Conservation (phyloP, 1,140 invertebrate genomes). For the Paracyclopina nana region DNA sequence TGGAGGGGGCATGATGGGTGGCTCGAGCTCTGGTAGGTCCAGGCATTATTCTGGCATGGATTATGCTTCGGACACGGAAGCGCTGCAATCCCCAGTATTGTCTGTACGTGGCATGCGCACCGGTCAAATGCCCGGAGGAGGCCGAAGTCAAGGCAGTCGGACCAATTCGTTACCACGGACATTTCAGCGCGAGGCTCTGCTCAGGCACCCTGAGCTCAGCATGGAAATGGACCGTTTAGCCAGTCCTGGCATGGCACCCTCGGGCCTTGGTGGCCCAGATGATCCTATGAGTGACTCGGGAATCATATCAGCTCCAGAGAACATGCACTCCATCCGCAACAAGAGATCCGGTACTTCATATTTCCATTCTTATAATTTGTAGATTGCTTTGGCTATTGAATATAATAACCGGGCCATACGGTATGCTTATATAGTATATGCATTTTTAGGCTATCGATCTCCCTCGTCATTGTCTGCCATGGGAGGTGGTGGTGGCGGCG, state of each 20-base stretch:
- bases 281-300: not conserved
- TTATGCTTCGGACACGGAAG: slow-evolving; percentile 84
- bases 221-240: slow-evolving; percentile 14
- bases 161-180: slow-evolving; percentile 40
- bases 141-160: slow-evolving; percentile 13
- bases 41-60: slow-evolving; percentile 32
- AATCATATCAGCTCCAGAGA: not conserved
- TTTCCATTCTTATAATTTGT: no score
- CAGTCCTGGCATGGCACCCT: no score
- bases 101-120: slow-evolving; percentile 20
- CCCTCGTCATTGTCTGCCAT: slow-evolving; percentile 8
- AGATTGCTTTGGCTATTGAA: no score
- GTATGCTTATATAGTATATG: not conserved
- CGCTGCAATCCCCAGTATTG: slow-evolving; percentile 28
- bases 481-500: not conserved
- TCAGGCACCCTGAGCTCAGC: slow-evolving; percentile 11
- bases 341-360: no score
- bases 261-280: not conserved
- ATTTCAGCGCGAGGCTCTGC: slow-evolving; percentile 3
- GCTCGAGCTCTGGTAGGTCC: not conserved
- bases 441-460: slow-evolving; percentile 4
- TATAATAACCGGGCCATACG: not conserved
- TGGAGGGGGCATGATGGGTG: no score
- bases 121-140: no score
- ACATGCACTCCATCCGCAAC: no score